Base-by-base conservation (phyloP, 2,797 vertebrate species). In the Coracias cyanogaster region DNA sequence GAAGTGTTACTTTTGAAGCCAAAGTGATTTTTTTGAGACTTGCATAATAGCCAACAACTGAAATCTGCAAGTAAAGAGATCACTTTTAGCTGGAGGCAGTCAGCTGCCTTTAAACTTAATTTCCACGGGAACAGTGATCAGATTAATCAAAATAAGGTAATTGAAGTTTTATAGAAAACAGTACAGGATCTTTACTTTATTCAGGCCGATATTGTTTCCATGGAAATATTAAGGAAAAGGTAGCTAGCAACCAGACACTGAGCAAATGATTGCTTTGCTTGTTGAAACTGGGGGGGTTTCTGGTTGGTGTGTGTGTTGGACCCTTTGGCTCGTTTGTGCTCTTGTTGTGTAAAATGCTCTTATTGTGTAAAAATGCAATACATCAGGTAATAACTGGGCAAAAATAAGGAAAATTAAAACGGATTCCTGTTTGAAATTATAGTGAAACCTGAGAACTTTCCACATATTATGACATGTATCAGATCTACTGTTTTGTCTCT, bases 61-160 rank as follows among this genome's bases (percentile, higher is more conserved):
- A 89, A 95, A 89, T 79, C 46, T 86, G 58, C 73, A 43, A 86
- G 77, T 83, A 51, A 78, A 94, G 93, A 79, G 93, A 88, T 86
- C 15, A 1, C 55, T 89, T 37, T 54, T 94, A 95, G 94, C 96
- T 96, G 83, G 85, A 96, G 95, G 95, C 93, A 67, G 62, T 94
- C 93, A 95, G 85, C 91, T 94, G 91, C 77, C 82, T 95, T 95
- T 90, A 95, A 93, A 82, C 80, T 96, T 95, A 94, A 93, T 96
- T 97, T 96, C 95, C 90, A 94, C 93, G 70, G 94, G 83, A 96
- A 96, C 90, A 82, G 82, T 77, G 85, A 94, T 94, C 80, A 96
- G 82, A 84, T 94, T 94, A 94, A 94, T 96, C 90, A 95, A 95
- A 97, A 96, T 95, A 90, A 79, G 10, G 80, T 89, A 96, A 89